These are phyloP conservation scores for Camptogramma bilineatum DNA, from an alignment of 2,888 invertebrate species.

Conservation along the genomic window DNA sequence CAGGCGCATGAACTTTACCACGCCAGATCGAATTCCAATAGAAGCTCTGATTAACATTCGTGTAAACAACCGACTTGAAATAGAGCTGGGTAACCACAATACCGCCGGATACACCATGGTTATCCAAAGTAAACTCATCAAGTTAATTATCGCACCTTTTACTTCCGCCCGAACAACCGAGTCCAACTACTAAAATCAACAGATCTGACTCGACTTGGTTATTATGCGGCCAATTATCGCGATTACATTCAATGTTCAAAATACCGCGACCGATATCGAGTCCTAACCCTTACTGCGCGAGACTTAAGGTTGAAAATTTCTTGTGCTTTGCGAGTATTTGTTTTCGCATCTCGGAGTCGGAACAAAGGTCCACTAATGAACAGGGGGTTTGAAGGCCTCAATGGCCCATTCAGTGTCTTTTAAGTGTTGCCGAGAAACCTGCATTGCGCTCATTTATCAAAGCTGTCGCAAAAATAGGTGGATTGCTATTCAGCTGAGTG, in stretches of 20 bases:
- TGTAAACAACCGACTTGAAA: not conserved
- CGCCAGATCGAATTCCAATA: too few relatives aligned
- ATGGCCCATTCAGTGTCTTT: constrained; percentile 40
- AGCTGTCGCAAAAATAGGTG: constrained; percentile 27
- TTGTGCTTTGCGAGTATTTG: constrained; percentile 15
- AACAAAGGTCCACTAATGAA: constrained; percentile 61
- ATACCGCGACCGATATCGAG: constrained; percentile 2
- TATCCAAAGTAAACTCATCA: constrained; percentile 15
- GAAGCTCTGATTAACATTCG: not conserved
- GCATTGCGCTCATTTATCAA: constrained; percentile 29
- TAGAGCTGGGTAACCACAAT: constrained; percentile 14
- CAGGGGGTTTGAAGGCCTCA: constrained; percentile 45
- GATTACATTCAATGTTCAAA: constrained; percentile 12
- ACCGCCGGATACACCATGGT: not conserved
- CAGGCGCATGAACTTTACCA: too few relatives aligned
- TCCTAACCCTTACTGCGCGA: not conserved
- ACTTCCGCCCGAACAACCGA: constrained; percentile 25
- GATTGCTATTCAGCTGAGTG: constrained; percentile 4
- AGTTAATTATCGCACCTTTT: constrained; percentile 12
- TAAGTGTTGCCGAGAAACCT: constrained; percentile 23
- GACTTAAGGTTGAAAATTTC: constrained; percentile 3
- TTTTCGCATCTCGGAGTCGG: constrained; percentile 17
- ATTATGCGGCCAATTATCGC: constrained; percentile 25
- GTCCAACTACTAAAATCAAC: constrained; percentile 22
- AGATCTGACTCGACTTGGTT: constrained; percentile 20